A percentile compares a stretch with the other conserved stretches of the same genome.
Evolutionary conservation across 2,113 vertebrate genomes (phyloP).

Genomic region (Falcunculus frontatus): DNA sequence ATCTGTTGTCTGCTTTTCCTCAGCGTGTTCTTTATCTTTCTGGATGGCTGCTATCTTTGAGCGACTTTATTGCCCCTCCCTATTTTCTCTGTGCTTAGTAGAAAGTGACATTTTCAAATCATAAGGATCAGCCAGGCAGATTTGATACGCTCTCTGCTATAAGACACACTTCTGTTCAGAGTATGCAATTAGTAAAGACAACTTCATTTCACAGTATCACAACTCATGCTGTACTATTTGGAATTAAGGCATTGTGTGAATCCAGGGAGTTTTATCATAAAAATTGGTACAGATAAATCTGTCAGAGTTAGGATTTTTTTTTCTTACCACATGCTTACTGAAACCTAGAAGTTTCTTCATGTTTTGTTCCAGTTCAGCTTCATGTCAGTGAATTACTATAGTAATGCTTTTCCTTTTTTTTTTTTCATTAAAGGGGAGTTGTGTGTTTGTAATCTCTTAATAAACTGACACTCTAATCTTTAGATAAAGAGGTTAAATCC

Average conservation of each 20-base stretch:
- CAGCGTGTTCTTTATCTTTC: slow-evolving; percentile 77
- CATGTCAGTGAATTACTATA: background rate
- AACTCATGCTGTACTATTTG: slow-evolving; percentile 25
- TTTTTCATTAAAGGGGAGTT: background rate
- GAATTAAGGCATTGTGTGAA: slow-evolving; percentile 31
- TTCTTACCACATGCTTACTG: background rate
- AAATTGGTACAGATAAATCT: slow-evolving; percentile 27
- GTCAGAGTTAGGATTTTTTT: background rate
- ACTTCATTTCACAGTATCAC: slow-evolving; percentile 59
- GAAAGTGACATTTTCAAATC: slow-evolving; percentile 66
- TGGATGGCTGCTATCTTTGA: slow-evolving; percentile 76
- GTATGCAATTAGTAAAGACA: slow-evolving; percentile 69
- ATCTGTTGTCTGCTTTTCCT: slow-evolving; percentile 74
- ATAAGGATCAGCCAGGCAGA: slow-evolving; percentile 71
- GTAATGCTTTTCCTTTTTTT: background rate
- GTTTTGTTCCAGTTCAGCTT: slow-evolving; percentile 5
- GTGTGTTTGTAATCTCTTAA: background rate
- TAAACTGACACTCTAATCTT: background rate
- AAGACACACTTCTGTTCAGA: slow-evolving; percentile 38
- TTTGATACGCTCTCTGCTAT: slow-evolving; percentile 75
- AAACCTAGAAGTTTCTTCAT: background rate
- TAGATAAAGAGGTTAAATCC: background rate
- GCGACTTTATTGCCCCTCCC: slow-evolving; percentile 40
- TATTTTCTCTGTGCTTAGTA: slow-evolving; percentile 38
- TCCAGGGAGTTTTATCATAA: slow-evolving; percentile 22